Evolutionary conservation across 2,113 vertebrate species (phyloP).

Genomic region (Onychostoma macrolepis): DNA sequence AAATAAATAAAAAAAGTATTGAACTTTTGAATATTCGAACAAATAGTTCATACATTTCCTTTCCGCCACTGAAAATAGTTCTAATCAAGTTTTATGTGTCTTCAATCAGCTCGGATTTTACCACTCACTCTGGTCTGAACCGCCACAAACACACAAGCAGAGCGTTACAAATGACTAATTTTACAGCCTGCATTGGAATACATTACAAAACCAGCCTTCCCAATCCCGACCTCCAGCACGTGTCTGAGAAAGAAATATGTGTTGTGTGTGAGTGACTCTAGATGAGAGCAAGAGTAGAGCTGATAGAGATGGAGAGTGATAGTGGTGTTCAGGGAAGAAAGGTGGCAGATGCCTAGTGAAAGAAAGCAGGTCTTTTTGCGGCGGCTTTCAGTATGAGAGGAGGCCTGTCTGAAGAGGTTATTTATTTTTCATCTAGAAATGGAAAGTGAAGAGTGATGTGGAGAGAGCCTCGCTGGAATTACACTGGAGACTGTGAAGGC

Average conservation of each 20-base stretch:
- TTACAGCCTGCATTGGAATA: background rate
- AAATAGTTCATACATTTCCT: background rate
- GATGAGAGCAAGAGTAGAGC: background rate
- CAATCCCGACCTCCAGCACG: background rate
- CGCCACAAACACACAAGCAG: background rate
- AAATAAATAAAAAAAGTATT: background rate
- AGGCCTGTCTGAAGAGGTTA: slow-evolving; percentile 71
- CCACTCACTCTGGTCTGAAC: background rate
- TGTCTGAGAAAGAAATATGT: slow-evolving; percentile 19
- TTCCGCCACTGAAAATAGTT: background rate
- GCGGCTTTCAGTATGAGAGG: slow-evolving; percentile 61
- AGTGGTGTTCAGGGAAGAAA: slow-evolving; percentile 25
- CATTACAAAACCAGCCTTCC: background rate
- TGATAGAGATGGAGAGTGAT: background rate
- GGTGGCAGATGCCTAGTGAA: slow-evolving; percentile 54
- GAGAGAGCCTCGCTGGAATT: slow-evolving; percentile 64
- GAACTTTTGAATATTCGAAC: background rate
- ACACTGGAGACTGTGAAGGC: slow-evolving; percentile 54
- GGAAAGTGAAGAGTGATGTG: slow-evolving; percentile 66
- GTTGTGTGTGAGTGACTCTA: background rate
- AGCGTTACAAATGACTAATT: background rate
- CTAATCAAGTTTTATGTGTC: background rate
- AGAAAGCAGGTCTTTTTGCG: slow-evolving; percentile 49
- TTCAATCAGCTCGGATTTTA: background rate
- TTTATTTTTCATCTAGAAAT: slow-evolving; percentile 77